Evolutionary conservation across 2,113 vertebrate genomes (phyloP), one percentile per base, ranked within the genome.

Genomic region (Leptocoma aspasia): DNA sequence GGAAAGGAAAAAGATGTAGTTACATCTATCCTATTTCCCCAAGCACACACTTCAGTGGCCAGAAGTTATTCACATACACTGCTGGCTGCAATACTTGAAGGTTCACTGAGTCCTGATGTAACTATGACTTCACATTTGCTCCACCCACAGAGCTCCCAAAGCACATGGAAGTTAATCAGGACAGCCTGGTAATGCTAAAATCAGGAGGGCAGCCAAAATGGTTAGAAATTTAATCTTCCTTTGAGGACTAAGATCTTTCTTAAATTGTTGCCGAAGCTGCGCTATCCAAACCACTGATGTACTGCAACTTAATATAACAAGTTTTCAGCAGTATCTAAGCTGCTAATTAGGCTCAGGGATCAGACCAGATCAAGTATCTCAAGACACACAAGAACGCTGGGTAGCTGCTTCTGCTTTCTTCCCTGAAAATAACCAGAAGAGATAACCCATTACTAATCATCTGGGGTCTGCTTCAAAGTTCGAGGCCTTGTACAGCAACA

Each of bases 391-490:
- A 82, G 53, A 97, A 89, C 72, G 63, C 59, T 79, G 57, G 57
- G 64, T 24, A 87, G 66, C 24, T 82, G 68, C 39, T 95, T 75
- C 81, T 82, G 49, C 27, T 82, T 78, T 81, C 60, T 82, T 80
- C 45, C 45, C 39, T 49, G 30, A 80, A 95, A 87, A 82, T 15
- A 86, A 63, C 44, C 28, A 61, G 39, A 79, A 86, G 70, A 79
- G 42, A 91, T 71, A 94, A 91, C 56, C 9, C 45, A 85, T 69
- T 69, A 87, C 37, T 87, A 92, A 87, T 92, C 16, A 69, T 14
- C 75, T 91, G 63, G 47, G 89, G 78, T 91, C 70, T 90, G 33
- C 52, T 96, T 95, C 87, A 91, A 94, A 94, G 78, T 86, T 88
- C 3, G 7, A 33, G 45, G 30, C 68, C 63, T 87, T 91, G 83